Evolutionary conservation across 2,113 vertebrate species (phyloP).

Genomic region (Gopherus flavomarginatus): DNA sequence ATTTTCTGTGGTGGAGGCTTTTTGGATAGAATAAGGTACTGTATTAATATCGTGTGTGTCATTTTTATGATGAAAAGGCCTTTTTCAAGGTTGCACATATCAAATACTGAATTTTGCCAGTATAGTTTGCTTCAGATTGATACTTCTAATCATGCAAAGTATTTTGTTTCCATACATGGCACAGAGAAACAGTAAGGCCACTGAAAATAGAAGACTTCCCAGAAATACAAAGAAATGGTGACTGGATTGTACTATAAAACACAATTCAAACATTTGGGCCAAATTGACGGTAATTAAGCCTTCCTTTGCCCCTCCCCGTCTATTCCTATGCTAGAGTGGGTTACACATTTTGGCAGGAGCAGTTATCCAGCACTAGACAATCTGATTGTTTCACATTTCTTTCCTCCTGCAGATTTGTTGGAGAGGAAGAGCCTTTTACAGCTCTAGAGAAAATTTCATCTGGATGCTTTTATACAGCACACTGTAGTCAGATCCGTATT

Average conservation of each 20-base stretch:
- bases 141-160: not conserved
- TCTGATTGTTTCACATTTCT: not conserved
- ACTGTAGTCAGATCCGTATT: not conserved
- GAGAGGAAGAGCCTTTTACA: not conserved
- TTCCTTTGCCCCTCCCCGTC: not conserved
- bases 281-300: not conserved
- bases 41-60: not conserved
- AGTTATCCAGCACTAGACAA: accelerated
- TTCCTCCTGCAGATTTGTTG: not conserved
- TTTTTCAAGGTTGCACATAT: not conserved
- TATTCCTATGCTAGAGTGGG: not conserved
- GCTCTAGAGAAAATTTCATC: not conserved
- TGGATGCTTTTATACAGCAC: not conserved
- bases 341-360: not conserved
- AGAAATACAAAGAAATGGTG: not conserved
- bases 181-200: not conserved
- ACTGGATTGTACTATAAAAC: accelerated
- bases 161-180: not conserved
- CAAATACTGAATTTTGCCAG: not conserved
- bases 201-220: not conserved
- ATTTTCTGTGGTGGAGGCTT: not conserved
- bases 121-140: not conserved
- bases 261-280: not conserved
- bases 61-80: not conserved
- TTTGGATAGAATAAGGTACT: not conserved